Evolutionary conservation across 2,888 invertebrate species (phyloP).

Genomic region (Idaea biselata): DNA sequence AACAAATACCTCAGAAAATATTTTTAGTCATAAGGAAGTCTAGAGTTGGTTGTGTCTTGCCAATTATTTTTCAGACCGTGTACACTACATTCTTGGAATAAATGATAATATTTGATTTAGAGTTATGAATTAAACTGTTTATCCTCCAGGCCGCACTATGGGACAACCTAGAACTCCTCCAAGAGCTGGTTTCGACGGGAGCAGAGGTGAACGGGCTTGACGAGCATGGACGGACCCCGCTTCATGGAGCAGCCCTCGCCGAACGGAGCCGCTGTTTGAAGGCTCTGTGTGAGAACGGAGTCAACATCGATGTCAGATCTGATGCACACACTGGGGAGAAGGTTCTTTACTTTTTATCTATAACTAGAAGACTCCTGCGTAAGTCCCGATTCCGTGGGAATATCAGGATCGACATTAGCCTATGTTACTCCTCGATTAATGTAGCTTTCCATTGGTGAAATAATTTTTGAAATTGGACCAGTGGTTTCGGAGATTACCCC

Average conservation of each 20-base stretch:
- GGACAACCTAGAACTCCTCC: slow-evolving; percentile 93
- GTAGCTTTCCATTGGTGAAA: too few species aligned
- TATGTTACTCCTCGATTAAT: too few species aligned
- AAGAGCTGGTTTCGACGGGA: slow-evolving; percentile 86
- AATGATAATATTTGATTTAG: too few species aligned
- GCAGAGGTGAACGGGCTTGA: slow-evolving; percentile 86
- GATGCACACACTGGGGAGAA: slow-evolving; percentile 85
- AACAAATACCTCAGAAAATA: too few species aligned
- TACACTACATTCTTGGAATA: too few species aligned
- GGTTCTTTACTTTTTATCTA: slow-evolving; percentile 56
- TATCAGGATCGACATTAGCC: too few species aligned
- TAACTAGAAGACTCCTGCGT: neutral
- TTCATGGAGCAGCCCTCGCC: slow-evolving; percentile 91
- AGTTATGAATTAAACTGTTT: neutral
- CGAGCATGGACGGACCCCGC: slow-evolving; percentile 86
- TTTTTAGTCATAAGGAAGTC: too few species aligned
- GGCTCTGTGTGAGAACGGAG: slow-evolving; percentile 86
- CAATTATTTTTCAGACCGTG: too few species aligned
- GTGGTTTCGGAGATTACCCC: too few species aligned
- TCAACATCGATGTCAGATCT: slow-evolving; percentile 84
- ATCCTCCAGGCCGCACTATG: slow-evolving; percentile 87
- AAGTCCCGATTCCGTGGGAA: neutral
- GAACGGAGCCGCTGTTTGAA: slow-evolving; percentile 88
- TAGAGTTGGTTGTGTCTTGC: too few species aligned
- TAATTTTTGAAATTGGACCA: too few species aligned